These are phyloP conservation scores for Monochamus alternatus DNA, from an alignment of 2,888 invertebrate genomes.

Conservation along the genomic window DNA sequence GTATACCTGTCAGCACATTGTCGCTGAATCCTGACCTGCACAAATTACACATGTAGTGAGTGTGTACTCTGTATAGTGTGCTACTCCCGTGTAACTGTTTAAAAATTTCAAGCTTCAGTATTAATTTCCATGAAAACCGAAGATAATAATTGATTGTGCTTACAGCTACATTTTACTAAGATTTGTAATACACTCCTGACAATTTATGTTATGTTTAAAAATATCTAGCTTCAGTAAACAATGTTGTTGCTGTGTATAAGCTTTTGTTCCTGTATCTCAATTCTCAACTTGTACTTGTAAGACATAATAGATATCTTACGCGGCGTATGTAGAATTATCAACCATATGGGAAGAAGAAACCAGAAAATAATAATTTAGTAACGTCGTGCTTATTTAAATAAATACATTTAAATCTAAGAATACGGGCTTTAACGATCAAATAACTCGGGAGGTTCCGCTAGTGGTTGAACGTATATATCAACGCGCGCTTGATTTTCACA, in stretches of 20 bases:
- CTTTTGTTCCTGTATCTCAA: conserved; percentile 9
- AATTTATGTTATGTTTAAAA: not conserved
- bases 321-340: not conserved
- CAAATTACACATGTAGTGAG: not conserved
- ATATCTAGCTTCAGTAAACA: not conserved
- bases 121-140: too few species aligned
- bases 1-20: too few species aligned
- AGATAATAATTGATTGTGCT: too few species aligned
- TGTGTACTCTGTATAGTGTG: too few species aligned
- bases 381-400: conserved; percentile 36
- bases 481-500: conserved; percentile 71
- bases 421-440: conserved; percentile 39
- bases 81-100: too few species aligned
- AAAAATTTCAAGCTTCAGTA: too few species aligned
- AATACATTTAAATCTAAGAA: conserved; percentile 38
- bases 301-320: not conserved
- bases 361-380: conserved; percentile 31
- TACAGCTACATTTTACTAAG: too few species aligned
- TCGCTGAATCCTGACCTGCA: not conserved
- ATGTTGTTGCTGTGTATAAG: conserved; percentile 2
- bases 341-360: conserved; percentile 27
- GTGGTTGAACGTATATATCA: conserved; percentile 67
- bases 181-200: not conserved
- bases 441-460: conserved; percentile 48
- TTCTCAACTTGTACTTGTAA: not conserved